Base-by-base conservation (phyloP, 2,888 invertebrate genomes). In the Dimorphilus gyrociliatus region DNA sequence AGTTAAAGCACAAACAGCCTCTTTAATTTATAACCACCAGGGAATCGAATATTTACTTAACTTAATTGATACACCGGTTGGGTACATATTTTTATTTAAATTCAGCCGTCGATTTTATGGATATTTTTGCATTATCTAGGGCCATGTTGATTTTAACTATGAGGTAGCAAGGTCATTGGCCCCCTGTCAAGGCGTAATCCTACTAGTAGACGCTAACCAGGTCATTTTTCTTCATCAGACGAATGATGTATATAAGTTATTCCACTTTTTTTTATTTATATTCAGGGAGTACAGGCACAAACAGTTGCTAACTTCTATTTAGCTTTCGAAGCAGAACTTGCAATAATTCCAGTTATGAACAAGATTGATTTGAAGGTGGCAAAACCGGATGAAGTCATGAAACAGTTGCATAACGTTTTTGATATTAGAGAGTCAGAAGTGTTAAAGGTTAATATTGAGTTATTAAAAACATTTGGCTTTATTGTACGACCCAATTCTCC, bases 141-240 rank as follows among this genome's bases (percentile, higher is more conserved):
- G 94, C 2, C 94, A 94, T 71, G 92, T 92, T 1, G 94, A 97
- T 63, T 94, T 94, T 63, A 76, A 81, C 12, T 86, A 82, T 67
- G 92, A 94, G 70, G 92, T 88, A 29, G 75, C 81, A 1, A 69
- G 92, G 32, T 90, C 90, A 28, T 68, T 94, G 32, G 72, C 78
- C 35, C 85, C 86, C 27, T 92, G 88, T 54, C 84, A 92, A 68
- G 92, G 92, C 7, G 92, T 86, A 1, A 73, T 97, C 40, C 67
- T 97, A 32, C 64, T 97, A 29, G 84, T 97, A 0, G 94, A 94
- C 67, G 88, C 94, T 1, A 90, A 88, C 64, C 84, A 67, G 54
- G 66, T 63, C 35, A 28, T 38, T 35, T 25, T 21, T 10, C n/a
- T 10, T 21, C n/a, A n/a, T 21, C n/a, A 10, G n/a, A 10, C 8